Evolutionary conservation across 37 sponge, comb jelly and placozoan genomes (phyloP).

Genomic region (Eunapius fragilis): DNA sequence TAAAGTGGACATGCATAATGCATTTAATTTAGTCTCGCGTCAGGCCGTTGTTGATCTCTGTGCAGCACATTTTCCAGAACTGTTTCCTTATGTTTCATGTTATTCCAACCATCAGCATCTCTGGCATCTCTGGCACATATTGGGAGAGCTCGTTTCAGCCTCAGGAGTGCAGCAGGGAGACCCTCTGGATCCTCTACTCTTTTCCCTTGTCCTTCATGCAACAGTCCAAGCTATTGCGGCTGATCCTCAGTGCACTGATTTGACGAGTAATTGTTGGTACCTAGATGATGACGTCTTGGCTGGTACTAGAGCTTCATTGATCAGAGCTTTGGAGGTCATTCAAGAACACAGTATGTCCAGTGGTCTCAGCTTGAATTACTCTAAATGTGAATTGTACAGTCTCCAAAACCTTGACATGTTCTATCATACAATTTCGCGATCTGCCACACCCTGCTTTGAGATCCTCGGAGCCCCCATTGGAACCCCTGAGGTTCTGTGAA

Average conservation of each 20-base stretch:
- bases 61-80: no score
- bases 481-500: background rate
- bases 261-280: background rate
- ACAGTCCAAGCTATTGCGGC: background rate
- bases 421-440: background rate
- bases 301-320: background rate
- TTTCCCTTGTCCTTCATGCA: background rate
- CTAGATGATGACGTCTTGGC: background rate
- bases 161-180: background rate
- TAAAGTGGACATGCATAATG: no score
- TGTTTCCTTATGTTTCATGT: no score
- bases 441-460: background rate
- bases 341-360: background rate
- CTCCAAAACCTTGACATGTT: background rate
- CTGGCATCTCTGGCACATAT: background rate
- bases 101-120: background rate
- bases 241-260: background rate
- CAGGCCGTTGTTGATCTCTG: no score
- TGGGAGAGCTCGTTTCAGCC: background rate
- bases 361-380: background rate
- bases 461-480: background rate
- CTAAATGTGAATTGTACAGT: background rate
- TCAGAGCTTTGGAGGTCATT: background rate
- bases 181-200: background rate
- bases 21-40: no score